phyloP scores from a whole-genome alignment of 2,113 vertebrate genomes.

The Dolichallabes microphthalmus region DNA sequence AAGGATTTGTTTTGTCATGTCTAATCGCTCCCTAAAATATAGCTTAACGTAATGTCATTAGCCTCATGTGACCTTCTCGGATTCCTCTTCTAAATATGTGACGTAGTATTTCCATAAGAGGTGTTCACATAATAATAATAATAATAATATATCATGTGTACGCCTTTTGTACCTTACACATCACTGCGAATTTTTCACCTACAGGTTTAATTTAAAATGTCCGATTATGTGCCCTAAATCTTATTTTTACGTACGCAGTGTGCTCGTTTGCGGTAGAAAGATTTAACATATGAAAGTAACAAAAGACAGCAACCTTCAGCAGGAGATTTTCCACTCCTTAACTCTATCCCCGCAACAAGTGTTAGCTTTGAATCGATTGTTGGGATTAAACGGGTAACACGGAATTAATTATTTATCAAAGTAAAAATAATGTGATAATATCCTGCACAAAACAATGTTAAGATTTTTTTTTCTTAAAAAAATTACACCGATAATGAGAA shows the following conservation, averaged over 20 bases:
- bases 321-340: too few species aligned
- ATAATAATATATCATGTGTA: not conserved
- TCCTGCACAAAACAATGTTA: not conserved
- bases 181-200: not conserved
- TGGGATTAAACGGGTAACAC: not conserved
- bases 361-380: not conserved
- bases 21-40: not conserved
- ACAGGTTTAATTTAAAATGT: not conserved
- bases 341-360: constrained; percentile 13
- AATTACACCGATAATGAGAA: not conserved
- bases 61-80: not conserved
- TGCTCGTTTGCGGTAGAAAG: not conserved
- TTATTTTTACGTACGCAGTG: not conserved
- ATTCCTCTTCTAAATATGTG: not conserved
- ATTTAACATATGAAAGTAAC: not conserved
- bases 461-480: not conserved
- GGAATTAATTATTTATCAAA: too few species aligned
- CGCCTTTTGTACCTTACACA: not conserved
- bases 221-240: not conserved
- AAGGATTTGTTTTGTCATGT: not conserved
- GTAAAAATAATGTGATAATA: not conserved
- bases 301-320: not conserved
- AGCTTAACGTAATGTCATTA: not conserved
- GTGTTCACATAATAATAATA: not conserved
- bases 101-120: not conserved